phyloP scores from a whole-genome alignment of 1,140 invertebrate species.

The Antheraea pernyi region DNA sequence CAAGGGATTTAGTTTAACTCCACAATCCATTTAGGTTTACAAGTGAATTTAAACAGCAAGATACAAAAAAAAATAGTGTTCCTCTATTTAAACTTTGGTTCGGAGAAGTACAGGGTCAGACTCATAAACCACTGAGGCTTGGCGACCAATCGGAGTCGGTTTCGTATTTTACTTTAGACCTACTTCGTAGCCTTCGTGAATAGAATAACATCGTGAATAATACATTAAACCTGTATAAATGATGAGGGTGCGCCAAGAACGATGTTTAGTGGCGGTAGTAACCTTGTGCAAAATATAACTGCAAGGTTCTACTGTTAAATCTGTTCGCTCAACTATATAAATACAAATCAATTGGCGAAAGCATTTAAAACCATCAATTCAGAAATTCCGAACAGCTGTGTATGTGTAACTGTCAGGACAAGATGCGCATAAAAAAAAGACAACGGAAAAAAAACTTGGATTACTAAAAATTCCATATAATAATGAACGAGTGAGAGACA shows the following conservation, averaged over 20 bases:
- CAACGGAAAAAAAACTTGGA: no score
- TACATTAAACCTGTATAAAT: neutral
- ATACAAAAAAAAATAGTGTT: neutral
- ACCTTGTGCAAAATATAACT: neutral
- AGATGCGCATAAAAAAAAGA: no score
- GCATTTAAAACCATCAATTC: no score
- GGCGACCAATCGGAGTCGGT: neutral
- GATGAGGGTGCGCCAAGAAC: neutral
- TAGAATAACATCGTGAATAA: neutral
- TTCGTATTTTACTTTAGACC: neutral
- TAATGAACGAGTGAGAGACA: no score
- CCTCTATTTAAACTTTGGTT: neutral
- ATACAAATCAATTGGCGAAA: no score
- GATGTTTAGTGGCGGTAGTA: neutral
- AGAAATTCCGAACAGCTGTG: no score
- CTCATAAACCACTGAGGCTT: neutral
- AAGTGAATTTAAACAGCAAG: no score
- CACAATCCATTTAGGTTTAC: no score
- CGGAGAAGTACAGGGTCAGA: neutral
- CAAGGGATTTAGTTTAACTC: conserved; percentile 1
- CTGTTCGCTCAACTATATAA: neutral
- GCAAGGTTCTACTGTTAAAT: neutral
- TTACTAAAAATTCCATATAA: no score
- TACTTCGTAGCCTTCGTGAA: neutral
- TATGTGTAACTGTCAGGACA: no score